Conservation (phyloP, 2,888 invertebrate species). For the Dasysyrphus albostriatus region DNA sequence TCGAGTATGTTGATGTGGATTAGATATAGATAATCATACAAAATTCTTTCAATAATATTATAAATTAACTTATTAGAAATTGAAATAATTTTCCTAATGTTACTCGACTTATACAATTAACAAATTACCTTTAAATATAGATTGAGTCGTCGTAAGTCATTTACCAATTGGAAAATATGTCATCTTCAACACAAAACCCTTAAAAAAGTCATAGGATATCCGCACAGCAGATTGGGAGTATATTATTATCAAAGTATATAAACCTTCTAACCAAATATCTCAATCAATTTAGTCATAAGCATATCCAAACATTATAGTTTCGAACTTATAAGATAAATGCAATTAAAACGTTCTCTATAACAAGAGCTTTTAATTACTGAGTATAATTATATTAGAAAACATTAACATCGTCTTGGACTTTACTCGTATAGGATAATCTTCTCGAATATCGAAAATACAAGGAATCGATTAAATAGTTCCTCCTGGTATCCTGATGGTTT, state of each 20-base stretch:
- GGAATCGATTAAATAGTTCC: slow-evolving; percentile 23
- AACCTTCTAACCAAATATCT: slow-evolving; percentile 11
- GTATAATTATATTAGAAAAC: slow-evolving; percentile 46
- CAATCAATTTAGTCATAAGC: slow-evolving; percentile 24
- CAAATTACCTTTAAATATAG: too few relatives aligned
- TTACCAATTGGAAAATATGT: too few relatives aligned
- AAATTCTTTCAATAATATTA: too few relatives aligned
- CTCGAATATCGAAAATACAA: slow-evolving; percentile 25
- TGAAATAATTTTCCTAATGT: too few relatives aligned
- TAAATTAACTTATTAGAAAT: too few relatives aligned
- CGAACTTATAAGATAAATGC: slow-evolving; percentile 39
- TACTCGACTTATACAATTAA: too few relatives aligned
- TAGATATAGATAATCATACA: too few relatives aligned
- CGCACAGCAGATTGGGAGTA: neutral
- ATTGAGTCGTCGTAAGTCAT: too few relatives aligned
- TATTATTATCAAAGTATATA: neutral
- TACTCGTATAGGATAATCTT: slow-evolving; percentile 33
- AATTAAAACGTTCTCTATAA: slow-evolving; percentile 30
- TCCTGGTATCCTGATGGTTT: slow-evolving; percentile 16
- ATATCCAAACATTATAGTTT: slow-evolving; percentile 12
- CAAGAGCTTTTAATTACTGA: slow-evolving; percentile 43
- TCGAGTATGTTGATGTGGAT: too few relatives aligned
- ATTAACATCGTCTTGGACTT: slow-evolving; percentile 28
- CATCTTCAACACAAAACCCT: too few relatives aligned
- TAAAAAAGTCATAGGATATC: neutral